These are phyloP conservation scores for Zaprionus taronus DNA, from an alignment of 1,140 invertebrate species.

Conservation along the genomic window DNA sequence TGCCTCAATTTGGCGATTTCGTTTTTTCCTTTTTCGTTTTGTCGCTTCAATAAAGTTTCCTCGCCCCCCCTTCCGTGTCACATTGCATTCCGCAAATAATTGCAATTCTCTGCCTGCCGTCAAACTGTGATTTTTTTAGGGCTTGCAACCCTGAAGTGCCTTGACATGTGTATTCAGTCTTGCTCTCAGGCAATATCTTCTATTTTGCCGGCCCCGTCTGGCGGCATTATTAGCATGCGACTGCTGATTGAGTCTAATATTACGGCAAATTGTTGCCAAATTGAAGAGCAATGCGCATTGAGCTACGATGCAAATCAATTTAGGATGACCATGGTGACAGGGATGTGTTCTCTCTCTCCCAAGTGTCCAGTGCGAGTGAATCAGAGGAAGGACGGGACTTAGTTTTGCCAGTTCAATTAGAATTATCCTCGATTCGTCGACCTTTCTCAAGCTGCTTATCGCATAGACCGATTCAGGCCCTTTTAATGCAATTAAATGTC, in stretches of 20 bases:
- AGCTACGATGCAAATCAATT: slow-evolving; percentile 12
- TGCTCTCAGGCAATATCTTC: slow-evolving; percentile 71
- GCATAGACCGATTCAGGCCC: background rate
- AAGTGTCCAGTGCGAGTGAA: background rate
- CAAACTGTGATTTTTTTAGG: background rate
- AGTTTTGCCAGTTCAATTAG: background rate
- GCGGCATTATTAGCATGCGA: slow-evolving; percentile 71
- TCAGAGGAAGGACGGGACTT: background rate
- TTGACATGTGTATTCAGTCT: slow-evolving; percentile 32
- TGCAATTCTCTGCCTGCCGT: slow-evolving; percentile 52
- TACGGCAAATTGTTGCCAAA: slow-evolving; percentile 64
- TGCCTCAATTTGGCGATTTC: slow-evolving; percentile 69
- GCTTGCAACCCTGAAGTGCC: background rate
- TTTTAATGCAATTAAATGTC: slow-evolving; percentile 42
- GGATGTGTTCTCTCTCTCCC: background rate
- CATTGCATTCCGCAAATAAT: slow-evolving; percentile 78
- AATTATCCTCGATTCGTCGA: background rate
- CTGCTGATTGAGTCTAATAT: slow-evolving; percentile 68
- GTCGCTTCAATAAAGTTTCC: slow-evolving; percentile 63
- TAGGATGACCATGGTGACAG: background rate
- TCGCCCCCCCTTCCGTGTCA: slow-evolving; percentile 26
- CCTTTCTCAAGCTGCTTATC: slow-evolving; percentile 42
- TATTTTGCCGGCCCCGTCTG: slow-evolving; percentile 45
- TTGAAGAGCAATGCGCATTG: slow-evolving; percentile 46
- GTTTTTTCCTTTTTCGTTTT: slow-evolving; percentile 32